A percentile compares a stretch with the other conserved stretches of the same genome.
Conservation (phyloP, 2,888 invertebrate genomes). For the Melieria picta region DNA sequence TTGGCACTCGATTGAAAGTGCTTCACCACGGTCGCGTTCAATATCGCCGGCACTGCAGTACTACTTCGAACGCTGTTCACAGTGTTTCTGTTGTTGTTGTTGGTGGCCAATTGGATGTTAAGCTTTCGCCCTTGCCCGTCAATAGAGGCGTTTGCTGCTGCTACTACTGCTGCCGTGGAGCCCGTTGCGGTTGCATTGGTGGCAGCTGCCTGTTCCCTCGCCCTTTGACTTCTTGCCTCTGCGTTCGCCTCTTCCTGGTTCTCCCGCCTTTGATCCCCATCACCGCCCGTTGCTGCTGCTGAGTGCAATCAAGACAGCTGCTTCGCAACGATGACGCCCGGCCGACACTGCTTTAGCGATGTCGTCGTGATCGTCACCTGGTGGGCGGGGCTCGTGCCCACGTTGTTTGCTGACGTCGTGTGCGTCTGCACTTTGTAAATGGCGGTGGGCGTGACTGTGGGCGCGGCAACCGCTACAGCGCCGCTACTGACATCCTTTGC, state of each 20-base stretch:
- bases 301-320: conserved; percentile 76
- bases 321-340: conserved; percentile 91
- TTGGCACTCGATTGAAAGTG: too few relatives aligned
- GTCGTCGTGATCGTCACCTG: conserved; percentile 59
- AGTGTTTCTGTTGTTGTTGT: too few relatives aligned
- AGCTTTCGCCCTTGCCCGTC: too few relatives aligned
- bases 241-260: conserved; percentile 13
- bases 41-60: too few relatives aligned
- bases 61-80: too few relatives aligned
- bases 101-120: too few relatives aligned
- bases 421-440: conserved; percentile 61
- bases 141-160: background rate
- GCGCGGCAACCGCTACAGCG: conserved; percentile 48
- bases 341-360: conserved; percentile 76
- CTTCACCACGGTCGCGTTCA: too few relatives aligned
- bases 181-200: conserved; percentile 42
- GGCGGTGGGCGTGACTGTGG: conserved; percentile 58
- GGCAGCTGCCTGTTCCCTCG: conserved; percentile 37
- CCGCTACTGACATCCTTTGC: conserved; percentile 35
- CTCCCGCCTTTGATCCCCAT: conserved; percentile 17
- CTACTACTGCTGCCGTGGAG: conserved; percentile 4
- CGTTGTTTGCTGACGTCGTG: conserved; percentile 38
- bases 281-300: conserved; percentile 40
- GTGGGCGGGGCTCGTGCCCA: conserved; percentile 29
- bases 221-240: background rate